Conservation (phyloP, 2,113 vertebrate species). For the Cinclus cinclus region DNA sequence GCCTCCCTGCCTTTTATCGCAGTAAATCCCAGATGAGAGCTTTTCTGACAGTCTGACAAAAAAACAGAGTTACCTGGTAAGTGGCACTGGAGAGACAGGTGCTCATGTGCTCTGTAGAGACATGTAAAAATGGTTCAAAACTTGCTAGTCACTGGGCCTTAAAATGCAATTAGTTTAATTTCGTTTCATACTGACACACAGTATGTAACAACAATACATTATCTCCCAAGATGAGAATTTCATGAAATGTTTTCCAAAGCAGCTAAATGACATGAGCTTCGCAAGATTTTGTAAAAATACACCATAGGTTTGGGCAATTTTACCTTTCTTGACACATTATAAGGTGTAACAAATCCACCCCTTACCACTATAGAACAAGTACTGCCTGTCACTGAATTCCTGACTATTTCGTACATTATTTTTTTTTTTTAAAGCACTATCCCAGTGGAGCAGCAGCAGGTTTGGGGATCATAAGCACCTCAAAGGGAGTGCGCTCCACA, state of each 20-base stretch:
- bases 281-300: background rate
- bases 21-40: background rate
- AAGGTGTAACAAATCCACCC: background rate
- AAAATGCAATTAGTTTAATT: background rate
- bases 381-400: background rate
- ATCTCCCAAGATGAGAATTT: background rate
- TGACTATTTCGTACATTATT: background rate
- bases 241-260: background rate
- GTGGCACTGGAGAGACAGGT: background rate
- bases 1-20: background rate
- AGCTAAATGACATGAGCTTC: background rate
- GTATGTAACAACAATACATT: background rate
- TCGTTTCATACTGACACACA: background rate
- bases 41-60: background rate
- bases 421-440: background rate
- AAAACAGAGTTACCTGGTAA: background rate
- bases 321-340: background rate
- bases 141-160: background rate
- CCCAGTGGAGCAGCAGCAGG: background rate
- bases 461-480: background rate
- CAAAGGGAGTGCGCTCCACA: background rate
- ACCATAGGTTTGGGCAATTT: background rate
- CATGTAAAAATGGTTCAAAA: background rate
- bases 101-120: accelerated
- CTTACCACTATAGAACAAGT: background rate